Base-by-base conservation (phyloP, 1,140 invertebrate species). In the Drosophila nigromelanica region DNA sequence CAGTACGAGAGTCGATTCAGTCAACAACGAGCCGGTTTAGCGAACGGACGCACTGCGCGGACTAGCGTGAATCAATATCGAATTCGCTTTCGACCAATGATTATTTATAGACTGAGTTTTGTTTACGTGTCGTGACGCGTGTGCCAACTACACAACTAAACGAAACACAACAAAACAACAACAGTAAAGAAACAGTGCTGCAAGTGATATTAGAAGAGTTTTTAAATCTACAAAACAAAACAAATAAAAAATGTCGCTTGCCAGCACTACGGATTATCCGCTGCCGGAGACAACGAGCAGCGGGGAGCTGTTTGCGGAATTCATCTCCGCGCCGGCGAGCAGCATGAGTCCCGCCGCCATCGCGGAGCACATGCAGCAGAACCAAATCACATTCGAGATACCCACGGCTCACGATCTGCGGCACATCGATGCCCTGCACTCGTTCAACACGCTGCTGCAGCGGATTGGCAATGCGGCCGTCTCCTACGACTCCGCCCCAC, bases 341-440 rank as follows among this genome's bases (percentile, higher is more conserved):
- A 90, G 82, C 77, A 90, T 90, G 87, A 90, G 87, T 54, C 76
- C 85, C 15, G 80, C 85, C 10, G 85, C 83, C 11, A 89, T 83
- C 1, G 83, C 79, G 6, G 83, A 89, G 56, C 85, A 90, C 73
- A 76, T 90, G 87, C 82, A 87, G 45, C 83, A 90, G 55, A 90
- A 91, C 33, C 86, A 90, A 80, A 91, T 91, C 74, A 91, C 90
- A 47, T 91, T 91, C 64, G 90, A 91, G 66, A 91, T 91, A 50
- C 90, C 90, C 72, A 78, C 77, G 12, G 74, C 80, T 48, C 85
- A 80, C 64, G 90, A 91, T 70, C 62, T 91, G 70, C 81, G 89
- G 10, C 90, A 90, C 73, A 91, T 91, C 39, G 83, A 91, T 45
- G 83, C 78, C 11, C 71, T 91, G 55, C 76, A 91, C 51, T 89